Evolutionary conservation across 2,888 invertebrate genomes (phyloP).

Genomic region (Campoletis raptor): DNA sequence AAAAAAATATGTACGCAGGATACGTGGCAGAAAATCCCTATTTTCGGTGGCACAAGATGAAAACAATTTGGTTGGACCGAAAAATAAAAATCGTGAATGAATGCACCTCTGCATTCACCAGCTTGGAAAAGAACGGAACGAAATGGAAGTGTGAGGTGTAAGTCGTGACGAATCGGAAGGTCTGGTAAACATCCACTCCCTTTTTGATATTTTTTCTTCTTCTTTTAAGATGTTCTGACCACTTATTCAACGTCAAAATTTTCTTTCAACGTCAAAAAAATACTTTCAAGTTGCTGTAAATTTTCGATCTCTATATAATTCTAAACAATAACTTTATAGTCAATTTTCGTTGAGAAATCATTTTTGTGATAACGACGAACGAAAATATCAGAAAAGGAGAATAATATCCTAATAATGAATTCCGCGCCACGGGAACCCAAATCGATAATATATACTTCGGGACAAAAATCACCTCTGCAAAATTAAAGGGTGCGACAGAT

Average conservation of each 20-base stretch:
- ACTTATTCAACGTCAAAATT: no score
- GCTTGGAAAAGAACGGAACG: constrained; percentile 32
- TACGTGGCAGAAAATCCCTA: constrained; percentile 37
- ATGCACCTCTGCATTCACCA: constrained; percentile 37
- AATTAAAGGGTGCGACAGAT: constrained; percentile 14
- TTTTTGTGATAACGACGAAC: neutral
- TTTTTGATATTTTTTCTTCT: constrained; percentile 1
- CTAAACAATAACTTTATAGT: no score
- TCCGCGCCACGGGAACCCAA: neutral
- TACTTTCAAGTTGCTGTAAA: no score
- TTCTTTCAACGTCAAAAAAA: no score
- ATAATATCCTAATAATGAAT: constrained; percentile 17
- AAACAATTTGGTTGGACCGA: constrained; percentile 63
- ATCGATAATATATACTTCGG: neutral
- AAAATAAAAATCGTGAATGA: constrained; percentile 36
- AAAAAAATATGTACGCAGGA: constrained; percentile 29
- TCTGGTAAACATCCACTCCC: neutral
- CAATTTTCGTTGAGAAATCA: no score
- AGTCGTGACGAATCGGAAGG: constrained; percentile 42
- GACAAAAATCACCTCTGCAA: neutral
- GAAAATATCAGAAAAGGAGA: constrained; percentile 1
- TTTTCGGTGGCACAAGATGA: constrained; percentile 59
- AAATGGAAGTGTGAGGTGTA: constrained; percentile 30
- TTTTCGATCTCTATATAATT: no score
- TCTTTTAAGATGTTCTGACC: no score